Conservation (phyloP, 2,888 invertebrate species). For the Drosophila anomalata region DNA sequence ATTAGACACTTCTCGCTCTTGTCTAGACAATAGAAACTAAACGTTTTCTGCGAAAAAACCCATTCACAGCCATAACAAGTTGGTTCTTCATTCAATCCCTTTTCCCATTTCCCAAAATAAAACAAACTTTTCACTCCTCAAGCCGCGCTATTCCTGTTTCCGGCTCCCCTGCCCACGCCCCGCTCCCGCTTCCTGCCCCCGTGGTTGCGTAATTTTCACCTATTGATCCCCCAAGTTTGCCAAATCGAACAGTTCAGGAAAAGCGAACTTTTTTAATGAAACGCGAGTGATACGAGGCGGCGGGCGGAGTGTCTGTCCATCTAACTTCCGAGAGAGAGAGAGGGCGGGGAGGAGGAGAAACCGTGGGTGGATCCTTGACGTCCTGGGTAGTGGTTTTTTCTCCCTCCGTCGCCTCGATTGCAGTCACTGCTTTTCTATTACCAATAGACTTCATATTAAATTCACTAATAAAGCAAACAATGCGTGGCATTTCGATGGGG, state of each 20-base stretch:
- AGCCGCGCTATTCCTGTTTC: slow-evolving; percentile 13
- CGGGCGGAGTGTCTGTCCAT: slow-evolving; percentile 18
- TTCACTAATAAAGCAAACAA: slow-evolving; percentile 79
- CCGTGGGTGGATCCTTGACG: not conserved
- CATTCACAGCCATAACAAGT: slow-evolving; percentile 35
- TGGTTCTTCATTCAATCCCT: slow-evolving; percentile 10
- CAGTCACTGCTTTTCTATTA: slow-evolving; percentile 15
- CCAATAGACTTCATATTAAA: slow-evolving; percentile 70
- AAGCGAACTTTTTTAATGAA: slow-evolving; percentile 63
- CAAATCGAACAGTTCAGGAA: slow-evolving; percentile 33
- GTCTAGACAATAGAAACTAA: slow-evolving; percentile 34
- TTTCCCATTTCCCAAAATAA: slow-evolving; percentile 3
- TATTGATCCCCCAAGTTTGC: slow-evolving; percentile 70
- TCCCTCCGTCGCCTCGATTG: slow-evolving; percentile 6
- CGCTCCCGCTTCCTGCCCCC: not conserved
- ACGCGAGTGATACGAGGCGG: slow-evolving; percentile 37
- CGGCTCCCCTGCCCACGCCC: not conserved
- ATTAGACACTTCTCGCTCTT: slow-evolving; percentile 11
- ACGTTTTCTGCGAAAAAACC: slow-evolving; percentile 30
- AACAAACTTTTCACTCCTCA: slow-evolving; percentile 38
- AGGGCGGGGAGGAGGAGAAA: too few relatives aligned
- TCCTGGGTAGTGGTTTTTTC: not conserved
- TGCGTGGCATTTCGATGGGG: slow-evolving; percentile 46
- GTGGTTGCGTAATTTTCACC: slow-evolving; percentile 81
- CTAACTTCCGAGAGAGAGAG: slow-evolving; percentile 13